Evolutionary conservation across 2,797 vertebrate species (phyloP), one percentile per base, ranked within the genome.

Genomic region (Oryzias dopingdopingensis): DNA sequence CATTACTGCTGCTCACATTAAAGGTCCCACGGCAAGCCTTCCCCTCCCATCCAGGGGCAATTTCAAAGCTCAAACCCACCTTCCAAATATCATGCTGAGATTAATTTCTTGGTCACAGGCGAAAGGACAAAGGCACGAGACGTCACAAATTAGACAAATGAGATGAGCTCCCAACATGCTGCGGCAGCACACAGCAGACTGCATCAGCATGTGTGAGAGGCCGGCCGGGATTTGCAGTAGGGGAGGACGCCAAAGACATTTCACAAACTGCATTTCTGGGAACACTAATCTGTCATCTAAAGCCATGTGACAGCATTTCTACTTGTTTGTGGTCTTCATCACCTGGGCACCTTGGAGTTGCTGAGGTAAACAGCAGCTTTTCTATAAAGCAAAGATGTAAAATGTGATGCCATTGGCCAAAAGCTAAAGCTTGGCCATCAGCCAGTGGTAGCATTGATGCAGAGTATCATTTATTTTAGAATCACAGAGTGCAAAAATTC

Each of bases 71-170:
- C 3, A 23, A 22, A 47, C 18, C 13, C 45, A 5, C 22, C 4
- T 23, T 47, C 14, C 10, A 46, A 47, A 22, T 8, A 26, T 46
- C 45, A 17, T 52, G 49, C 42, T 45, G 49, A 49, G 32, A 49
- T 42, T 22, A 17, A 7, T 42, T 49, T 59, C 40, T 42, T n/a
- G 56, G 5, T 41, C 32, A 26, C 7, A 5, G 48, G 22, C 32
- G 14, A 4, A 40, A 49, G 41, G 56, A 49, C 4, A 15, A 6
- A 41, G 56, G 12, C 46, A 49, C 6, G n/a, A 40, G 14, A 22
- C 42, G 16, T 12, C 22, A 3, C 56, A 58, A 17, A 37, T 59
- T 44, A 51, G 7, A 42, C n/a, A 43, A 29, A 49, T 49, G n/a
- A 59, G 40, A 52, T 18, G 26, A 47, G 18, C 14, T 22, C 52